Conservation (phyloP, 2,113 vertebrate genomes). For the Lepus europaeus region DNA sequence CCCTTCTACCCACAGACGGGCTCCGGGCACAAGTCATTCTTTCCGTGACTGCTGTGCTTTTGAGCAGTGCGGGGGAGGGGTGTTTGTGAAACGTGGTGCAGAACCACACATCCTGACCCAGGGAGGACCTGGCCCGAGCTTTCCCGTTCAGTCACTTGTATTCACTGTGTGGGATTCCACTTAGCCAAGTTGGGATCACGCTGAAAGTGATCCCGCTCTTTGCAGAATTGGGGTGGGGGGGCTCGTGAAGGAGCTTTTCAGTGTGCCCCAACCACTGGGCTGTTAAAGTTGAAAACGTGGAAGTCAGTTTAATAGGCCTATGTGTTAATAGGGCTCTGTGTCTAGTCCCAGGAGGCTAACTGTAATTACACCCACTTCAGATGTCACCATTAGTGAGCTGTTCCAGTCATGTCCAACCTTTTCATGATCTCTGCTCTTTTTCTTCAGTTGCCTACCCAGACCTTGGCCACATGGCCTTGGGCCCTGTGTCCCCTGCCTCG, state of each 20-base stretch:
- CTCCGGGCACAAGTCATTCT: background rate
- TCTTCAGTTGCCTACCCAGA: background rate
- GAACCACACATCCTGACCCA: background rate
- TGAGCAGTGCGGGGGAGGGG: background rate
- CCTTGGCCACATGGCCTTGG: background rate
- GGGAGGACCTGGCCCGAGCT: constrained; percentile 18
- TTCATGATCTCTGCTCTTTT: constrained; percentile 34
- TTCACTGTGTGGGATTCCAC: constrained; percentile 20
- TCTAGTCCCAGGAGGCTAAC: constrained; percentile 7
- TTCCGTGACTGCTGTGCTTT: background rate
- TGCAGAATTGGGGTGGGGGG: background rate
- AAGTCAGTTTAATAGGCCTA: background rate
- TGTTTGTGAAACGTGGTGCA: background rate
- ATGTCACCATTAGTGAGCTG: background rate
- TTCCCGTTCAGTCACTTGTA: background rate
- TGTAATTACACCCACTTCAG: background rate
- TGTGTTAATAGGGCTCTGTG: constrained; percentile 44
- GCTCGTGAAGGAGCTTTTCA: background rate
- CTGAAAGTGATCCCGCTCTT: background rate
- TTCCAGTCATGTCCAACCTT: constrained; percentile 3
- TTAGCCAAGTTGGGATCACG: constrained; percentile 6
- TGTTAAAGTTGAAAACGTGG: constrained; percentile 15
- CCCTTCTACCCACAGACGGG: constrained; percentile 13
- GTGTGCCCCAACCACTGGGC: background rate
- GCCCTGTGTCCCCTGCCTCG: background rate